Conservation (phyloP, 2,797 vertebrate species). For the Pangasius krempfi region DNA sequence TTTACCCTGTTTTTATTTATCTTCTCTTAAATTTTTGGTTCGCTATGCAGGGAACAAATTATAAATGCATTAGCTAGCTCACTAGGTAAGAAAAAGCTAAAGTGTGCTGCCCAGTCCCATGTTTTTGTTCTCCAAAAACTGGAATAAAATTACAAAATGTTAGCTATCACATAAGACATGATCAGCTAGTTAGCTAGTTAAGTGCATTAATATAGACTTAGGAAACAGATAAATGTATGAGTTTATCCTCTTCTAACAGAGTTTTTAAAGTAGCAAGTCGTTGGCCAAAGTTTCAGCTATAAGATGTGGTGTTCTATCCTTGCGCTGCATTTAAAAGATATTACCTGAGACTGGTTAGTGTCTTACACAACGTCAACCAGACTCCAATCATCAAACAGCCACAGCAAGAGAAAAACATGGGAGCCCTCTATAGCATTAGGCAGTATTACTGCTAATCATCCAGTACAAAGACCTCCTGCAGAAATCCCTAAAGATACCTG, state of each 20-base stretch:
- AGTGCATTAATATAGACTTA: background rate
- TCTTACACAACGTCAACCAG: slow-evolving; percentile 24
- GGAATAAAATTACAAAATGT: background rate
- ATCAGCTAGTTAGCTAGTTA: background rate
- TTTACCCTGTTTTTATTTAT: background rate
- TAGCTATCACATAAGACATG: background rate
- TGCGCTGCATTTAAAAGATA: background rate
- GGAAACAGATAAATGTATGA: background rate
- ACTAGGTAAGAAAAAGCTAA: background rate
- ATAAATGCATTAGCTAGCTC: background rate
- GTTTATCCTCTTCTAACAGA: background rate
- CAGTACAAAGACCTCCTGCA: slow-evolving; percentile 21
- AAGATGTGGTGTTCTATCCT: background rate
- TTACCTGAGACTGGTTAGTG: background rate
- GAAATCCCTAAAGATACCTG: slow-evolving; percentile 15
- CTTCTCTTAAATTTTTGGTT: background rate
- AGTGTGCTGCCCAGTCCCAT: background rate
- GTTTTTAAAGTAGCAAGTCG: background rate
- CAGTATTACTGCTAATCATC: slow-evolving; percentile 34
- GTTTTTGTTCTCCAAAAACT: background rate
- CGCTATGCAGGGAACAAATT: background rate
- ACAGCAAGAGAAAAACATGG: slow-evolving; percentile 41
- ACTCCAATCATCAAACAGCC: slow-evolving; percentile 62
- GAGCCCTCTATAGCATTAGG: slow-evolving; percentile 20
- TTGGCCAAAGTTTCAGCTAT: background rate